Conservation (phyloP, 1,140 invertebrate species). For the Battus philenor region DNA sequence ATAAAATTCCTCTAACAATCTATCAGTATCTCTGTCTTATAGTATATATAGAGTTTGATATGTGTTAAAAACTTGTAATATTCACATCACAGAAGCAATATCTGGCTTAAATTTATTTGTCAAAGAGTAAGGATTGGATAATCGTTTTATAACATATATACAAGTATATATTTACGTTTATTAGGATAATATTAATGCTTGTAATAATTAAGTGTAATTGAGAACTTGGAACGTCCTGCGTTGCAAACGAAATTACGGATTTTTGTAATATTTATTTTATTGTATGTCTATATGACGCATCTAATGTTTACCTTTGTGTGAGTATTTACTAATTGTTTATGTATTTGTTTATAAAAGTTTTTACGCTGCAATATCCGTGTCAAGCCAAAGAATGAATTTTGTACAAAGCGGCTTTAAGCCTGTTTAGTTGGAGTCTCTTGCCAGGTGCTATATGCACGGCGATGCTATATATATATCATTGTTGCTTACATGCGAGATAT, state of each 20-base stretch:
- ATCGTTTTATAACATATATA: slow-evolving; percentile 2
- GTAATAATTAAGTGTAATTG: slow-evolving; percentile 4
- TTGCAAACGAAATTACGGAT: slow-evolving; percentile 12
- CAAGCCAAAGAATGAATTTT: slow-evolving; percentile 44
- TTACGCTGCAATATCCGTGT: slow-evolving; percentile 54
- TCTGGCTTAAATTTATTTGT: slow-evolving; percentile 3
- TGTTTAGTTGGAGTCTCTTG: slow-evolving; percentile 46
- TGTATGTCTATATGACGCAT: slow-evolving; percentile 1
- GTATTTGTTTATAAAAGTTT: slow-evolving; percentile 22
- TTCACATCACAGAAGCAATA: slow-evolving; percentile 2
- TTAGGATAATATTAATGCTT: slow-evolving; percentile 1
- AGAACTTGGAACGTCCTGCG: slow-evolving; percentile 10
- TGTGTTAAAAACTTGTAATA: no score
- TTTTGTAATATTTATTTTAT: slow-evolving; percentile 4
- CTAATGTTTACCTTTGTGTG: slow-evolving; percentile 12
- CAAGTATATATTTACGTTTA: slow-evolving; percentile 12
- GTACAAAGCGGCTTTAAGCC: slow-evolving; percentile 53
- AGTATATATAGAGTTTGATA: no score
- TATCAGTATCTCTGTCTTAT: no score
- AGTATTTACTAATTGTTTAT: slow-evolving; percentile 14
- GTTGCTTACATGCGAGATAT: slow-evolving; percentile 15
- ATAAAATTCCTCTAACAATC: no score
- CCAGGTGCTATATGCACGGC: slow-evolving; percentile 23
- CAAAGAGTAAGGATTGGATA: neutral
- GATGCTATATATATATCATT: slow-evolving; percentile 4